These are phyloP conservation scores for Plagodis pulveraria DNA, from an alignment of 2,888 invertebrate species.

Conservation along the genomic window DNA sequence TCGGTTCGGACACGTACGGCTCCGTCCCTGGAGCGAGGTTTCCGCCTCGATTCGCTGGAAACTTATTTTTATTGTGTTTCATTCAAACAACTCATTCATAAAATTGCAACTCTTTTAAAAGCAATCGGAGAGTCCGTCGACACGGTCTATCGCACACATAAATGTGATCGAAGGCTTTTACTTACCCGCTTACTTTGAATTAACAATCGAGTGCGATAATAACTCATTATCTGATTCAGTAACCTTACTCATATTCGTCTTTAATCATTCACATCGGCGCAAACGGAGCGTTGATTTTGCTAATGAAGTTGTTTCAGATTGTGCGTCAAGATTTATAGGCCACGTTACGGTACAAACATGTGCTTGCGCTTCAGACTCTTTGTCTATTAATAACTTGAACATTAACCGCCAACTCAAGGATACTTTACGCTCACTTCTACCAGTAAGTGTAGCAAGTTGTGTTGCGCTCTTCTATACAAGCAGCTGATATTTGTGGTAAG, in stretches of 20 bases:
- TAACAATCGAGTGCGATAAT: constrained; percentile 48
- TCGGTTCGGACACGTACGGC: constrained; percentile 56
- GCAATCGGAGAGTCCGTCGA: constrained; percentile 66
- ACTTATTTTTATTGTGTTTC: constrained; percentile 75
- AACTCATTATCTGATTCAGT: constrained; percentile 49
- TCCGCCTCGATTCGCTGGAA: constrained; percentile 59
- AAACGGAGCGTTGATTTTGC: constrained; percentile 60
- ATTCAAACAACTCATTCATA: constrained; percentile 83
- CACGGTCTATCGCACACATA: constrained; percentile 64
- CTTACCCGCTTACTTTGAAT: constrained; percentile 49
- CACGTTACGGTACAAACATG: constrained; percentile 69
- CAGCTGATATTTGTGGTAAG: too few relatives aligned
- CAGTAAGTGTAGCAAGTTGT: background rate
- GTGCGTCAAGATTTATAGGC: constrained; percentile 71
- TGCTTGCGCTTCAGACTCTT: constrained; percentile 63
- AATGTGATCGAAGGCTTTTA: constrained; percentile 53
- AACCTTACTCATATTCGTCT: constrained; percentile 47
- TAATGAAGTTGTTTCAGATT: constrained; percentile 78
- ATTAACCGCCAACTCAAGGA: constrained; percentile 42
- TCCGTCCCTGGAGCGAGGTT: constrained; percentile 50
- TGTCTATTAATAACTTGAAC: constrained; percentile 74
- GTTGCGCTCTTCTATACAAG: background rate
- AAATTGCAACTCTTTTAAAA: constrained; percentile 75
- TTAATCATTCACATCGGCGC: constrained; percentile 54
- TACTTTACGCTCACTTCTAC: background rate